Base-by-base conservation (phyloP, 2,888 invertebrate genomes). In the Parasteatoda lunata region DNA sequence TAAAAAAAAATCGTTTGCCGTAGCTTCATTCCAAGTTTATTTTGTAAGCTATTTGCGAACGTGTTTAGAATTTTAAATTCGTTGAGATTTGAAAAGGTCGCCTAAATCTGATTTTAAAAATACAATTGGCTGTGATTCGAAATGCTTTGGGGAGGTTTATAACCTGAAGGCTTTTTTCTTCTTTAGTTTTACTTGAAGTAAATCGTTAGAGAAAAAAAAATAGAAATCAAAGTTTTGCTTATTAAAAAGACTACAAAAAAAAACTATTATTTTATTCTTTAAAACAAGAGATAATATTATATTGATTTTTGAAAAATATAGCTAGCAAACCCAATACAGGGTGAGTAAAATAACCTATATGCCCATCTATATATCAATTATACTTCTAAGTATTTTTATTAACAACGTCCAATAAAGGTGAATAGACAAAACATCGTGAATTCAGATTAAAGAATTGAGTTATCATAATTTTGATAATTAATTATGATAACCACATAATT, bases 31-130 rank as follows among this genome's bases (percentile, higher is more conserved):
- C 7, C 48, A 73, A 79, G 70, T 85, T 75, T 75, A 65, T 66
- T 85, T 76, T 64, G 45, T 54, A 77, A 66, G 51, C 76, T 69
- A 54, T 64, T 65, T 13, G 0, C 1, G n/a, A 13, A 66, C 84
- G 78, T 78, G 84, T 48, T 59, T 9, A n/a, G 78, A 73, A 51
- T 78, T 65, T 59, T 51, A 79, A 83, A 15, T 66, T 54, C 9
- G 3, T 48, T 51, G 59, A 59, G 59, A 59, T 59, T 30, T 59
- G 59, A 59, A 59, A 13, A 13, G 59, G 11, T 59, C n/a, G 9
- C 59, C 59, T 9, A 59, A 59, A 13, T 59, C n/a, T 59, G n/a
- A n/a, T 59, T 59, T 59, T 59, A 59, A 59, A 59, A 59, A n/a
- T 13, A 59, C 9, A 9, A 13, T 59, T 59, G n/a, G 59, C 59